A percentile compares a stretch with the other conserved stretches of the same genome.
Conservation (phyloP, 2,888 invertebrate species). For the Acleris emargana region DNA sequence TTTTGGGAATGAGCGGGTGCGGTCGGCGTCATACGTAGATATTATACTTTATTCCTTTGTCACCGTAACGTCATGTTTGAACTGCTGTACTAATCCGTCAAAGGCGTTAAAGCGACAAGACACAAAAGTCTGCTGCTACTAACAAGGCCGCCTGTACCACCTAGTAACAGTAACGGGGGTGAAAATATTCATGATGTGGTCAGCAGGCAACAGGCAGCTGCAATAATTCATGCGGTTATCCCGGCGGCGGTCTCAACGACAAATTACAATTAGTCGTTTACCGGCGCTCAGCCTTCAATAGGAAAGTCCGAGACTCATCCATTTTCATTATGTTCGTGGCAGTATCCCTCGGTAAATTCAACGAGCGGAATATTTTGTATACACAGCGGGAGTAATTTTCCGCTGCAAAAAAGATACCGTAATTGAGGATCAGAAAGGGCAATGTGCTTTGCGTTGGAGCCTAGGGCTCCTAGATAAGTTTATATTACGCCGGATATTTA, state of each 20-base stretch:
- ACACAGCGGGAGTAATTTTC: conserved; percentile 27
- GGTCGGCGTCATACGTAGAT: no score
- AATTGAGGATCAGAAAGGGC: conserved; percentile 1
- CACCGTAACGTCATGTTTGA: no score
- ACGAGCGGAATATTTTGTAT: conserved; percentile 25
- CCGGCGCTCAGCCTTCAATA: conserved; percentile 2
- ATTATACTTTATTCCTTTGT: no score
- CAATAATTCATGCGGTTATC: conserved; percentile 5
- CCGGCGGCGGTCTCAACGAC: conserved; percentile 14
- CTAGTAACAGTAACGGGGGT: background rate
- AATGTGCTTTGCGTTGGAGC: background rate
- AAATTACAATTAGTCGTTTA: conserved; percentile 28
- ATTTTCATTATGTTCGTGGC: conserved; percentile 29
- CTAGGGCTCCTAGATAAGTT: background rate
- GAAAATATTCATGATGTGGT: background rate
- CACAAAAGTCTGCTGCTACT: no score
- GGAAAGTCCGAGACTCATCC: conserved; percentile 26
- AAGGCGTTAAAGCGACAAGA: no score
- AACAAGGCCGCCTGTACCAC: no score
- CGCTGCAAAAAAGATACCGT: conserved; percentile 7
- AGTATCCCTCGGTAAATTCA: conserved; percentile 14
- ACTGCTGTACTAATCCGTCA: no score
- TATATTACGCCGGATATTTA: background rate
- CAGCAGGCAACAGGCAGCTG: background rate
- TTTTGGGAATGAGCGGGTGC: no score